phyloP scores from a whole-genome alignment of 2,888 invertebrate genomes.

The Drosophila melanocephala region DNA sequence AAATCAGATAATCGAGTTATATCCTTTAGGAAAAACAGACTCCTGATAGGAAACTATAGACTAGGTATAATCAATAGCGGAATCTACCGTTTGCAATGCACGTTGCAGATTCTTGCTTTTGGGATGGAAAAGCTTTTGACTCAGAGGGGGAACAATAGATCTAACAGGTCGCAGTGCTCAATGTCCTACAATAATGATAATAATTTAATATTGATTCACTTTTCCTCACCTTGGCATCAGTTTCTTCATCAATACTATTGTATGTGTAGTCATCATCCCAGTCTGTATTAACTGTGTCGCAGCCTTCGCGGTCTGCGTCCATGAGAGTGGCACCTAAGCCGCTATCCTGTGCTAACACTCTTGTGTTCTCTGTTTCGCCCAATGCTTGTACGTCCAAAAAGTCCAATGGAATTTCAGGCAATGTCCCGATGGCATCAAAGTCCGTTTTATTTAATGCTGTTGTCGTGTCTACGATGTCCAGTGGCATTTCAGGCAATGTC shows the following conservation, averaged over 20 bases:
- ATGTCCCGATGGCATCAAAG: not conserved
- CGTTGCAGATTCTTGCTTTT: not conserved
- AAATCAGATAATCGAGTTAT: not conserved
- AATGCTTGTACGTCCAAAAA: not conserved
- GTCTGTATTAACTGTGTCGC: not conserved
- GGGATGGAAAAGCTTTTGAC: not conserved
- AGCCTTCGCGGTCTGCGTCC: not conserved
- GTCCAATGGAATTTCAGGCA: not conserved
- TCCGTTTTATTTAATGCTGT: not conserved
- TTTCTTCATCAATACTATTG: constrained; percentile 44
- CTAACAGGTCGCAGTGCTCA: not conserved
- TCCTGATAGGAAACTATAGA: not conserved
- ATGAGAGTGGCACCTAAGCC: not conserved
- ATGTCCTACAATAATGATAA: not conserved
- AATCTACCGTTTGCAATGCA: not conserved
- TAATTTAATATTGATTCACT: not conserved
- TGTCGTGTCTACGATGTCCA: not conserved
- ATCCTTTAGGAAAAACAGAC: not conserved
- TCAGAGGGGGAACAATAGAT: not conserved
- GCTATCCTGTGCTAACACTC: not conserved
- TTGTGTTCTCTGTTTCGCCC: not conserved
- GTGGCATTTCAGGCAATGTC: not conserved
- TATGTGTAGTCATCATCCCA: constrained; percentile 10
- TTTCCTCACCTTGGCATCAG: constrained; percentile 42
- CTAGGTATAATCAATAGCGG: not conserved